These are phyloP conservation scores for Exocentrus adspersus DNA, from an alignment of 2,888 invertebrate species.

Conservation along the genomic window DNA sequence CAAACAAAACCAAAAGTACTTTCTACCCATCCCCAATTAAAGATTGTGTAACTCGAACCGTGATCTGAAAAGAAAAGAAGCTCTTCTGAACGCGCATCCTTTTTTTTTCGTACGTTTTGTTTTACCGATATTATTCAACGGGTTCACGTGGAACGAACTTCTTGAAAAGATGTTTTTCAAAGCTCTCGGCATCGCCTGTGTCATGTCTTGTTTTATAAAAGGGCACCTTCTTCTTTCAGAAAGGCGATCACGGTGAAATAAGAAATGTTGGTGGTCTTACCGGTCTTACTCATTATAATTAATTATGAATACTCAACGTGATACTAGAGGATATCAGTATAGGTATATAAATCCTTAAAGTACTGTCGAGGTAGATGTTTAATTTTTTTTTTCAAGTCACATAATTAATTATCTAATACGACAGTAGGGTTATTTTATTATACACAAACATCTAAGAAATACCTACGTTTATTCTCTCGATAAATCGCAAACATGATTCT, in stretches of 20 bases:
- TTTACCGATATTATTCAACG: slow-evolving; percentile 13
- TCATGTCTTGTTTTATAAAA: slow-evolving; percentile 12
- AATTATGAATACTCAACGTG: no score
- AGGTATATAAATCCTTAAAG: neutral
- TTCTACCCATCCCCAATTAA: slow-evolving; percentile 9
- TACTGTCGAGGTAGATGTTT: neutral
- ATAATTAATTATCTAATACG: no score
- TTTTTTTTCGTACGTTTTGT: slow-evolving; percentile 26
- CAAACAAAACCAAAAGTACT: neutral
- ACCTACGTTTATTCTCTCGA: neutral
- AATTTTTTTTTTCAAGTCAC: no score
- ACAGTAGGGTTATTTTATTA: neutral
- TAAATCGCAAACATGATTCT: neutral
- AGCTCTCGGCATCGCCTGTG: slow-evolving; percentile 16
- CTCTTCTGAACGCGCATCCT: slow-evolving; percentile 15
- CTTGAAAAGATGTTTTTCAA: slow-evolving; percentile 11
- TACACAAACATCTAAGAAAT: neutral
- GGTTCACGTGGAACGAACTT: slow-evolving; percentile 8
- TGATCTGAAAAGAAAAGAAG: slow-evolving; percentile 7
- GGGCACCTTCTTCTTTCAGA: slow-evolving; percentile 1
- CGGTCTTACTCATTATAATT: no score
- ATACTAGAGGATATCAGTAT: no score
- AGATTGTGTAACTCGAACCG: slow-evolving; percentile 12
- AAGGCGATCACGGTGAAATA: slow-evolving; percentile 8
- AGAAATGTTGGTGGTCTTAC: slow-evolving; percentile 18